Conservation (phyloP, 2,797 vertebrate genomes). For the Gymnothorax reevesii region DNA sequence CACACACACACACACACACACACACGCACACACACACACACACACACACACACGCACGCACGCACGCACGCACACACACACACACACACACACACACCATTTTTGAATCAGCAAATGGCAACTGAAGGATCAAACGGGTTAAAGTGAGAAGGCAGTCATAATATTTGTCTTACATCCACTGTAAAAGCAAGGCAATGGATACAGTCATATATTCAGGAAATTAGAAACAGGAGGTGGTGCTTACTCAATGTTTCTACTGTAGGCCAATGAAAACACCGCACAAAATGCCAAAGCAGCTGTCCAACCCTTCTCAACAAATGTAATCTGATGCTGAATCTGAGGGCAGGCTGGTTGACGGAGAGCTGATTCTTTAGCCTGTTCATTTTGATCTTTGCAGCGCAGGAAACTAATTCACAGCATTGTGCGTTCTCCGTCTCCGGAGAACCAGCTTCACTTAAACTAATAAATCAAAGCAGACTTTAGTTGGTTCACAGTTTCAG, state of each 20-base stretch:
- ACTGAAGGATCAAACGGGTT: not conserved
- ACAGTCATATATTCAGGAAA: not conserved
- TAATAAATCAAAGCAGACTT: slow-evolving; percentile 5
- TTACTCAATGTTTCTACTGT: not conserved
- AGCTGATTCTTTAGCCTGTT: not conserved
- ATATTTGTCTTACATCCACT: not conserved
- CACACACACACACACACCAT: too few relatives aligned
- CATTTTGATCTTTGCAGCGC: not conserved
- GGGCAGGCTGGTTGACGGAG: not conserved
- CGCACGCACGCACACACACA: too few relatives aligned
- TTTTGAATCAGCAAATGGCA: not conserved
- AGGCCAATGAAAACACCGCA: not conserved
- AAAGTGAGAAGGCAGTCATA: not conserved
- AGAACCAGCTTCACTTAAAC: not conserved
- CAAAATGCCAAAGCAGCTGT: not conserved
- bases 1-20: too few relatives aligned
- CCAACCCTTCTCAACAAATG: not conserved
- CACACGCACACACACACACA: too few relatives aligned
- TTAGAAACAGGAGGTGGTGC: not conserved
- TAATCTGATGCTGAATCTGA: not conserved
- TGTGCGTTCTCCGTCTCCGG: not conserved
- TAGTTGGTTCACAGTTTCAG: not conserved
- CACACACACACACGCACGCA: too few relatives aligned
- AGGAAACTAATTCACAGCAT: not conserved
- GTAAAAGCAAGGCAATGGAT: not conserved